phyloP scores from a whole-genome alignment of 2,888 invertebrate genomes.

The Alloplasta piceator region DNA sequence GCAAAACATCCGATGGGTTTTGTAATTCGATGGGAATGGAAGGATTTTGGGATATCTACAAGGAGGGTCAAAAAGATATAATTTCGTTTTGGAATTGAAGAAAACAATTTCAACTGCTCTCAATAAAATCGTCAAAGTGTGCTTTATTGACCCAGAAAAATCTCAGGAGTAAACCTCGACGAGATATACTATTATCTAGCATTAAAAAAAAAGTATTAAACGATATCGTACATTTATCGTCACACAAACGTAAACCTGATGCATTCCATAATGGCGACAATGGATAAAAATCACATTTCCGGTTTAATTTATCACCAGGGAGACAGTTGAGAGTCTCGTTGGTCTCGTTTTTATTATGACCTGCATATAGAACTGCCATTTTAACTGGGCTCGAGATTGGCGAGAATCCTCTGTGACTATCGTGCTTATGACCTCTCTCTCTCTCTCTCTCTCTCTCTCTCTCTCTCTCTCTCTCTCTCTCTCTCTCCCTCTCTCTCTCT shows the following conservation, averaged over 20 bases:
- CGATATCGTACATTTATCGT: background rate
- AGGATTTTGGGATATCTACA: conserved; percentile 10
- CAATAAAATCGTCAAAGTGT: background rate
- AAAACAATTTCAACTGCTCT: background rate
- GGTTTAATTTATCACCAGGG: too few relatives aligned
- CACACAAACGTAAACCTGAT: background rate
- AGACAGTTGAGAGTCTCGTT: background rate
- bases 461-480: background rate
- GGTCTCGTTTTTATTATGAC: background rate
- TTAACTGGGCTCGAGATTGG: conserved; percentile 1
- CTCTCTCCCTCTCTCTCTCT: background rate
- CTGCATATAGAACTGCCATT: conserved; percentile 1
- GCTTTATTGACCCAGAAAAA: conserved; percentile 33
- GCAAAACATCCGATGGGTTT: background rate
- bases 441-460: too few relatives aligned
- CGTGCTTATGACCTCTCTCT: background rate
- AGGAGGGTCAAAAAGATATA: background rate
- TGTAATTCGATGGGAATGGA: background rate
- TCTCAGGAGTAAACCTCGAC: background rate
- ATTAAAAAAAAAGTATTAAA: background rate
- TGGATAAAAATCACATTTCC: too few relatives aligned
- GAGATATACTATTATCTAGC: background rate
- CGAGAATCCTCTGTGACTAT: conserved; percentile 23
- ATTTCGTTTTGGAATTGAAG: background rate
- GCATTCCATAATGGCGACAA: too few relatives aligned